A percentile compares a stretch with the other conserved stretches of the same genome.
phyloP scores from a whole-genome alignment of 2,113 vertebrate genomes.

The Alligator sinensis region DNA sequence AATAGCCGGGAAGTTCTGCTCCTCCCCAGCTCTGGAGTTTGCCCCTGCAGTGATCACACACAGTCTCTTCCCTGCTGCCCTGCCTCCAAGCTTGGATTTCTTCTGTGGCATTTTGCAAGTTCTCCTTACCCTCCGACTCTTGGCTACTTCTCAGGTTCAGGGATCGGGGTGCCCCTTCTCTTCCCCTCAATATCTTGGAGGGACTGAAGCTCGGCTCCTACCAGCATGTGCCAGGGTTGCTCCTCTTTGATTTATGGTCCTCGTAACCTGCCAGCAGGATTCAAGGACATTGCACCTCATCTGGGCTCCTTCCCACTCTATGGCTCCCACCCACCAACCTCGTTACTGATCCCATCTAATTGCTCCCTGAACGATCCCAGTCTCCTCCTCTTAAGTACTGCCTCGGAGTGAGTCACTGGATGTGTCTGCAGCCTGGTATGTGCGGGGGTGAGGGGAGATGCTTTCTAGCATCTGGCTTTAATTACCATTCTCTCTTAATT shows the following conservation, averaged over 20 bases:
- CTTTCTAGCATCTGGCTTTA: constrained; percentile 51
- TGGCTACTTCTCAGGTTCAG: background rate
- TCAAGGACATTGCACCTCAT: constrained; percentile 31
- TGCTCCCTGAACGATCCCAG: constrained; percentile 4
- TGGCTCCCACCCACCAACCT: background rate
- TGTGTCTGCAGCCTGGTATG: background rate
- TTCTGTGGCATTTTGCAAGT: background rate
- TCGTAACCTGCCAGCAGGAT: constrained; percentile 15
- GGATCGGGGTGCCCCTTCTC: background rate
- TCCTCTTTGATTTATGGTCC: background rate
- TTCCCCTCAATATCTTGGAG: background rate
- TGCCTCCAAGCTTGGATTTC: background rate
- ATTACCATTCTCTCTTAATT: constrained; percentile 50
- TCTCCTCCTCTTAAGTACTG: constrained; percentile 17
- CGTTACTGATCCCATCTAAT: constrained; percentile 45
- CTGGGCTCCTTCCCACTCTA: constrained; percentile 23
- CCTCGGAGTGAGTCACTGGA: background rate
- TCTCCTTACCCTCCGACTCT: background rate
- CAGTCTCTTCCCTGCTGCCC: background rate
- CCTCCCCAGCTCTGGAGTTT: background rate
- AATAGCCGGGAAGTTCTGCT: accelerated
- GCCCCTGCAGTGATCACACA: background rate
- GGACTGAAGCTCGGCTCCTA: constrained; percentile 12
- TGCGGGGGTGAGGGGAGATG: background rate
- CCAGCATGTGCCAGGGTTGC: background rate